These are phyloP conservation scores for Ethmia dodecea DNA, from an alignment of 2,888 invertebrate genomes.

Conservation along the genomic window DNA sequence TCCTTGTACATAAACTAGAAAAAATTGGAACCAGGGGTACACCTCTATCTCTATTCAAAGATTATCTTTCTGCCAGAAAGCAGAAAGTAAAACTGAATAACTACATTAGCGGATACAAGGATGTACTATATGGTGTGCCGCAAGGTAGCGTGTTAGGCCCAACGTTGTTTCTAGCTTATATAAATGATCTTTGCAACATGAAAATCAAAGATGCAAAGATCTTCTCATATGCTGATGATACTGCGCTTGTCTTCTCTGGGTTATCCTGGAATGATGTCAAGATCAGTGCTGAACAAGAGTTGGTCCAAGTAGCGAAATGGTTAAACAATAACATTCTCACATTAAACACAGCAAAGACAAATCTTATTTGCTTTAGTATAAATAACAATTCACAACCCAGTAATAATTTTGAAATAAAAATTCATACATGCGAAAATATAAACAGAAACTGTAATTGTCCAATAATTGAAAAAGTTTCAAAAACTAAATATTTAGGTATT, in stretches of 20 bases:
- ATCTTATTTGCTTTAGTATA: not conserved
- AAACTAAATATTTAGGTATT: slow-evolving; percentile 11
- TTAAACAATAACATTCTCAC: slow-evolving; percentile 13
- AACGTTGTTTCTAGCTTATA: too few relatives aligned
- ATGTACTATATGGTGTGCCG: too few relatives aligned
- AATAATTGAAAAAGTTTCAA: slow-evolving; percentile 1
- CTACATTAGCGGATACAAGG: not conserved
- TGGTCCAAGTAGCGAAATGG: slow-evolving; percentile 11
- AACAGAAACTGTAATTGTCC: slow-evolving; percentile 2
- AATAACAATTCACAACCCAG: not conserved
- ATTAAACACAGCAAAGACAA: slow-evolving; percentile 12
- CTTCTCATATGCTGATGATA: slow-evolving; percentile 16
- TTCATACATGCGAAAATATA: not conserved
- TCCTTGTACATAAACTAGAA: slow-evolving; percentile 1
- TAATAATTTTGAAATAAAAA: not conserved
- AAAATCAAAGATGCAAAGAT: slow-evolving; percentile 7
- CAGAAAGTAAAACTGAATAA: not conserved
- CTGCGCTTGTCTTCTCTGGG: slow-evolving; percentile 8
- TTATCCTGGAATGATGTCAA: slow-evolving; percentile 7
- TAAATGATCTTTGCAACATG: slow-evolving; percentile 8
- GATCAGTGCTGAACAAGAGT: slow-evolving; percentile 1
- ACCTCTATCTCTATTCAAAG: not conserved
- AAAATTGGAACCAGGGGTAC: not conserved
- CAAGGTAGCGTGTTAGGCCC: too few relatives aligned
- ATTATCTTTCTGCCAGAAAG: not conserved